Evolutionary conservation across 2,797 vertebrate species (phyloP).

Genomic region (Glyptemys insculpta): DNA sequence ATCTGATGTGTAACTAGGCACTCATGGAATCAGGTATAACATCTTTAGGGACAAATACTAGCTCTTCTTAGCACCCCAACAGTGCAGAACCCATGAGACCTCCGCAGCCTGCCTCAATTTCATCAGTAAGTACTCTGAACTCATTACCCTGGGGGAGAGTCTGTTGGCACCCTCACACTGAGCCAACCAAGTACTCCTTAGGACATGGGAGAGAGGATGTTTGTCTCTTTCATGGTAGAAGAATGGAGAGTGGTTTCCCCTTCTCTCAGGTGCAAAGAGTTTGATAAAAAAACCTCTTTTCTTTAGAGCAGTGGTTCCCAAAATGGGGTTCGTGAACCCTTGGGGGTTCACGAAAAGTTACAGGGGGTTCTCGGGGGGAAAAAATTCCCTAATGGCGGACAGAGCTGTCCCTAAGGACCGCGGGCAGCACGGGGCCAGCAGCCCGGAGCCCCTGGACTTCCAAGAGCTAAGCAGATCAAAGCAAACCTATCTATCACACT

Average conservation of each 20-base stretch:
- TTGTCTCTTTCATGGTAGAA: not conserved
- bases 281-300: not conserved
- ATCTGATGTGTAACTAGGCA: slow-evolving; percentile 70
- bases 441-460: too few species aligned
- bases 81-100: not conserved
- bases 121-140: not conserved
- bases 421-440: too few species aligned
- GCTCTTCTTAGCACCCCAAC: not conserved
- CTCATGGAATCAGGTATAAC: slow-evolving; percentile 49
- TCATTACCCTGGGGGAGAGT: not conserved
- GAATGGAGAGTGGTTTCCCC: accelerated
- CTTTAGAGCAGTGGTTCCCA: not conserved
- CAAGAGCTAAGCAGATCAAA: too few species aligned
- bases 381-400: too few species aligned
- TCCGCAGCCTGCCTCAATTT: not conserved
- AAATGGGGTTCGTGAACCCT: too few species aligned
- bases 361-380: too few species aligned
- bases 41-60: slow-evolving; percentile 31
- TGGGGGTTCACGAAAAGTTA: too few species aligned
- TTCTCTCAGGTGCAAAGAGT: not conserved
- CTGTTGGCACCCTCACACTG: not conserved
- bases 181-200: not conserved
- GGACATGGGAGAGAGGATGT: accelerated
- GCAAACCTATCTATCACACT: too few species aligned
- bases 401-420: too few species aligned